Conservation (phyloP, 2,113 vertebrate genomes). For the Anolis carolinensis region DNA sequence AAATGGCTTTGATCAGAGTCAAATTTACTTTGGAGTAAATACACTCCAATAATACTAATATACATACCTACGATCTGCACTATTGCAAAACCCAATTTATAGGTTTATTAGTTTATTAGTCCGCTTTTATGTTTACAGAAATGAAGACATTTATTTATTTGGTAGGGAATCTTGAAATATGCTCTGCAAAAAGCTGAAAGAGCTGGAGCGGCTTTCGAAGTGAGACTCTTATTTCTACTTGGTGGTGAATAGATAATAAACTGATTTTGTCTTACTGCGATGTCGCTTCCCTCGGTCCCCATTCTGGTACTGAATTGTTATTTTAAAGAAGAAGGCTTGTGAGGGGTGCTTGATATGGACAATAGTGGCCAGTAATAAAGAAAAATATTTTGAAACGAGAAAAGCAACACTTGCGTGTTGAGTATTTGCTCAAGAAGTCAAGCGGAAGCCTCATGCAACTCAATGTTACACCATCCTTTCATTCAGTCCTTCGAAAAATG, state of each 20-base stretch:
- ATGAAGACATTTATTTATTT: neutral
- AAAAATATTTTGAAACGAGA: neutral
- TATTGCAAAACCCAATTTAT: too few relatives aligned
- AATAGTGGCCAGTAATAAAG: neutral
- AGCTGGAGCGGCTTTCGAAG: neutral
- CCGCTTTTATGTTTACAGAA: neutral
- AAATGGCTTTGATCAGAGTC: neutral
- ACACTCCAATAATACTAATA: too few relatives aligned
- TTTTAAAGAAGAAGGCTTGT: too few relatives aligned
- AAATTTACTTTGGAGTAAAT: neutral
- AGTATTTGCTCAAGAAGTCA: neutral
- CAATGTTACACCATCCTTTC: neutral
- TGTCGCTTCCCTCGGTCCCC: too few relatives aligned
- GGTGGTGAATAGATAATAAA: neutral
- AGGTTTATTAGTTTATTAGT: neutral
- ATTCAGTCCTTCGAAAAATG: neutral
- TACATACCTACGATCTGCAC: neutral
- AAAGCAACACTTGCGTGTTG: neutral
- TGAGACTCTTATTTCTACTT: neutral
- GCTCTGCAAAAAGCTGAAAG: constrained; percentile 26
- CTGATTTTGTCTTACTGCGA: neutral
- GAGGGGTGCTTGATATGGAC: neutral
- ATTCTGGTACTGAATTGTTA: neutral
- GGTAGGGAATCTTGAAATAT: constrained; percentile 12
- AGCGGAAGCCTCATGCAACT: neutral